phyloP scores from a whole-genome alignment of 1,140 invertebrate species.

The Drosophila neocordata region DNA sequence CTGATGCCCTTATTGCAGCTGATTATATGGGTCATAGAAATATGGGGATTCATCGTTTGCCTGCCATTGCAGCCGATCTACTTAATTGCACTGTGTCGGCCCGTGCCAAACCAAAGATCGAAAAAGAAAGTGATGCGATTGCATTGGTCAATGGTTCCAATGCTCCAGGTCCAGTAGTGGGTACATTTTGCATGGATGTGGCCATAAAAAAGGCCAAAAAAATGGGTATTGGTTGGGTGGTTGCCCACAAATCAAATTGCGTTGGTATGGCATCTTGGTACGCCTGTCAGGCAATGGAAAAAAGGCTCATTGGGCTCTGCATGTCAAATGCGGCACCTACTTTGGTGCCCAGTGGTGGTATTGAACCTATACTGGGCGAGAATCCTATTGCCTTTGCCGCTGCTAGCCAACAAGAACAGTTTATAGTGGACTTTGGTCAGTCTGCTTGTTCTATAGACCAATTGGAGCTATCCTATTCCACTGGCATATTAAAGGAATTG shows the following conservation, averaged over 20 bases:
- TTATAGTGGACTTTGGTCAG: slow-evolving; percentile 95
- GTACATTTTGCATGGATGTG: slow-evolving; percentile 93
- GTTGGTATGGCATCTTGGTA: slow-evolving; percentile 92
- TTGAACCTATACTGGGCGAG: slow-evolving; percentile 89
- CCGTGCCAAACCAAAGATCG: slow-evolving; percentile 85
- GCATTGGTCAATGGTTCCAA: slow-evolving; percentile 92
- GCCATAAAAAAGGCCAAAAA: slow-evolving; percentile 92
- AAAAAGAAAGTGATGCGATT: slow-evolving; percentile 88
- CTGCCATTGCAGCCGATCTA: slow-evolving; percentile 35
- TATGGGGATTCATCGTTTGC: slow-evolving; percentile 87
- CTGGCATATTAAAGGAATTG: slow-evolving; percentile 84
- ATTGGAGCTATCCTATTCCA: slow-evolving; percentile 89
- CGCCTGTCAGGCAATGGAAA: slow-evolving; percentile 88
- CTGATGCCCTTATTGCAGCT: slow-evolving; percentile 90
- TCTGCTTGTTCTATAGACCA: slow-evolving; percentile 86
- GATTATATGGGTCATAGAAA: slow-evolving; percentile 94
- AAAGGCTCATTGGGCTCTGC: slow-evolving; percentile 91
- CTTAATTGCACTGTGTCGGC: slow-evolving; percentile 29
- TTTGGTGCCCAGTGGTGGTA: slow-evolving; percentile 91
- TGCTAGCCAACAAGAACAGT: slow-evolving; percentile 87
- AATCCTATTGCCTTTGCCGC: slow-evolving; percentile 93
- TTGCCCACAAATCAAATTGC: slow-evolving; percentile 85
- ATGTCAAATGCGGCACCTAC: slow-evolving; percentile 96
- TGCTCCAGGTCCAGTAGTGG: slow-evolving; percentile 92
- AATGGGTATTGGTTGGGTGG: slow-evolving; percentile 92